Base-by-base conservation (phyloP, 2,797 vertebrate genomes). In the Cyprinella venusta region DNA sequence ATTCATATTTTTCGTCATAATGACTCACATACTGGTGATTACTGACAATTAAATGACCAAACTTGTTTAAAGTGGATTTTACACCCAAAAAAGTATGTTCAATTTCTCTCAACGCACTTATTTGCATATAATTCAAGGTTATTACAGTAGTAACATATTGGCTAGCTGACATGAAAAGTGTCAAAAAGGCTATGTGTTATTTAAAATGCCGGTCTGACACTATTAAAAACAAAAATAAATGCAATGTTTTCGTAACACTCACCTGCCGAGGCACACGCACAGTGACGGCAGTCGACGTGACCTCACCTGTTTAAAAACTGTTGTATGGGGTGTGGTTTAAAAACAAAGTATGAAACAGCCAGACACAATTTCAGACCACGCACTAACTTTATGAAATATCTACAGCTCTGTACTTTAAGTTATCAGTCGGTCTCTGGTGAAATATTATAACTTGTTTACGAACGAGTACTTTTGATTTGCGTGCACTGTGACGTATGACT, bases 291-390 rank as follows among this genome's bases (percentile, higher is more conserved):
- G 61, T 0, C 7, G 42, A 75, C 9, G 45, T 67, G n/a, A 67
- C n/a, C 80, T 65, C 61, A 82, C 80, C 80, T 76, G 61, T 65
- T 75, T 63, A 63, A 21, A 21, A 74, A 54, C 19, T 15, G 21
- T 61, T 36, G 24, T 33, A 19, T 21, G 8, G 36, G 80, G 80
- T 54, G 80, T 75, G 71, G 71, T 75, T 74, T 65, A 8, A 75
- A 40, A 21, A 26, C 68, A 79, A 74, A 6, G 1, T 8, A 5
- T 36, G 36, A 3, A 4, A 48, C 45, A 48, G 1, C 45, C 59
- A 36, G 9, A 50, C 42, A 24, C 30, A 15, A 30, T 78, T 33
- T 48, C 26, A 67, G 36, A 45, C 40, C 24, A 19, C 6, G 1
- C 54, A 24, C 38, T 40, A 40, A 40, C 2, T 26, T 42, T 19